A percentile compares a stretch with the other conserved stretches of the same genome.
These are phyloP conservation scores for Engraulis encrasicolus DNA, from an alignment of 2,113 vertebrate genomes.

Conservation along the genomic window DNA sequence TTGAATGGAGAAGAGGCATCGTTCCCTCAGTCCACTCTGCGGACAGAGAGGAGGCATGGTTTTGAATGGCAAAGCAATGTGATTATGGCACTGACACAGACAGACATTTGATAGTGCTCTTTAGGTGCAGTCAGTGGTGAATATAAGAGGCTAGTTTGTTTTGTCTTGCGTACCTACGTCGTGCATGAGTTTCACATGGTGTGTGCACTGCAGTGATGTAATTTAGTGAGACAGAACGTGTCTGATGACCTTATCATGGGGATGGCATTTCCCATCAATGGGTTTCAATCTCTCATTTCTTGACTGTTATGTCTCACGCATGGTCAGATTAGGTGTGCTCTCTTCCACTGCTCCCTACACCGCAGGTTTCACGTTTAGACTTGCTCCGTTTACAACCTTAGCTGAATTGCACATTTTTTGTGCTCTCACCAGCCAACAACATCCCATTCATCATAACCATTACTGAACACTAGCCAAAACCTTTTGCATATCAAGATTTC, in stretches of 20 bases:
- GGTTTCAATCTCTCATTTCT: neutral
- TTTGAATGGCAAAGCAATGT: neutral
- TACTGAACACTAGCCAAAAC: neutral
- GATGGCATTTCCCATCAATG: neutral
- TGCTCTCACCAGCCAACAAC: neutral
- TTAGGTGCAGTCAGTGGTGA: neutral
- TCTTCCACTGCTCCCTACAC: neutral
- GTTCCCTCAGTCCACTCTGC: neutral
- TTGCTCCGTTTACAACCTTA: neutral
- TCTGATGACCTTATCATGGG: slow-evolving; percentile 27
- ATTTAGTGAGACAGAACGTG: slow-evolving; percentile 15
- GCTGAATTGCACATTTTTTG: neutral
- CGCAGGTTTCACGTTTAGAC: neutral
- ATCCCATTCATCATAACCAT: neutral
- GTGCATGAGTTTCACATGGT: neutral
- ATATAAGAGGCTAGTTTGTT: neutral
- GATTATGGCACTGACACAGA: neutral
- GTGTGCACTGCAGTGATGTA: slow-evolving; percentile 26
- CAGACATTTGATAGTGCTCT: neutral
- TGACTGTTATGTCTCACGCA: neutral
- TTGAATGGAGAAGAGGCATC: neutral
- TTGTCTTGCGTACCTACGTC: slow-evolving; percentile 1
- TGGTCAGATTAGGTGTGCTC: neutral
- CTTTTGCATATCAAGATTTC: slow-evolving; percentile 3
- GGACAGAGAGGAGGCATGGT: neutral